A percentile compares a stretch with the other conserved stretches of the same genome.
These are phyloP conservation scores for Tachystola acroxantha DNA, from an alignment of 2,888 invertebrate species.

Conservation along the genomic window DNA sequence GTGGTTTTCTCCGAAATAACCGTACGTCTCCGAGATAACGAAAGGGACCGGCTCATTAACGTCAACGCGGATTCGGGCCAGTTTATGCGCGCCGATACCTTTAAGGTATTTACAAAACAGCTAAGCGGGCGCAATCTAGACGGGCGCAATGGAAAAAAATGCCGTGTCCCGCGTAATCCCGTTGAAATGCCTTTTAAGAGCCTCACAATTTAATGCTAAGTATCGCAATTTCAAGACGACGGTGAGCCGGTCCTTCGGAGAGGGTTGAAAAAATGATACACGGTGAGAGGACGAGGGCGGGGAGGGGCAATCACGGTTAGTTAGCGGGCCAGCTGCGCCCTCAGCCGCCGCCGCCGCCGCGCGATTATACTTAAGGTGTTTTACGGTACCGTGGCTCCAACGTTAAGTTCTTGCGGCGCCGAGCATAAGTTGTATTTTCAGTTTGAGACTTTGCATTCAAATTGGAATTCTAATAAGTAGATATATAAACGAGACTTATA, in stretches of 20 bases:
- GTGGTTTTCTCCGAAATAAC: slow-evolving; percentile 51
- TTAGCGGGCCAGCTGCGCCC: slow-evolving; percentile 63
- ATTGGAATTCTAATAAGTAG: too few species aligned
- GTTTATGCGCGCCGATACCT: slow-evolving; percentile 69
- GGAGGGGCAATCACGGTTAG: slow-evolving; percentile 59
- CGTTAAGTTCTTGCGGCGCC: slow-evolving; percentile 25
- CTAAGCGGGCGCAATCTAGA: slow-evolving; percentile 58
- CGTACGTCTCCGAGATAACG: slow-evolving; percentile 67
- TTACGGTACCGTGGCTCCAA: slow-evolving; percentile 36
- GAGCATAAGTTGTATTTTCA: slow-evolving; percentile 27
- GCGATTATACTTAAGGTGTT: slow-evolving; percentile 55
- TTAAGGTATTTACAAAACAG: slow-evolving; percentile 72
- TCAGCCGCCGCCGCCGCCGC: too few species aligned
- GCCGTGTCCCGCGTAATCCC: slow-evolving; percentile 54
- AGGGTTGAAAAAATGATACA: slow-evolving; percentile 72
- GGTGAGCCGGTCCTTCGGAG: slow-evolving; percentile 48
- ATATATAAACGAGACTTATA: too few species aligned
- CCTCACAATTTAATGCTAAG: slow-evolving; percentile 73
- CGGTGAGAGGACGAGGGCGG: slow-evolving; percentile 29
- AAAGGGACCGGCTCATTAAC: slow-evolving; percentile 69
- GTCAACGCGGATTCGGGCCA: slow-evolving; percentile 60
- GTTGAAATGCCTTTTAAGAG: slow-evolving; percentile 61
- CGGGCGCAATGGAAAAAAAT: slow-evolving; percentile 56
- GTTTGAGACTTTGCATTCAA: slow-evolving; percentile 1
- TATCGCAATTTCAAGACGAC: slow-evolving; percentile 67